Evolutionary conservation across 2,888 invertebrate genomes (phyloP), one percentile per base, ranked within the genome.

Genomic region (Limulus polyphemus): DNA sequence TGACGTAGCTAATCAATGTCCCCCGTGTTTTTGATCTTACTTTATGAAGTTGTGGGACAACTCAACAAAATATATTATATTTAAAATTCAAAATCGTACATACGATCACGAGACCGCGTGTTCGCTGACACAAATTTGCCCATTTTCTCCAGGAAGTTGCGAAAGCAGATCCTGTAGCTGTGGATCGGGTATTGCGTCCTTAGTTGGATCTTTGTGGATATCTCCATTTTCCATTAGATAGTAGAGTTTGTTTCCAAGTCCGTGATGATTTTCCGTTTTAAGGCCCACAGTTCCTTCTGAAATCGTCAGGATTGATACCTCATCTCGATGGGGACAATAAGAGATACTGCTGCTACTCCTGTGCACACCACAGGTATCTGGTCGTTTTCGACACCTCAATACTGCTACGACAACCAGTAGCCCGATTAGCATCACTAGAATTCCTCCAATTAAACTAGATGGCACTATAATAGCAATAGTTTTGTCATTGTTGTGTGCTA

Each of bases 281-380:
- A 67, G 57, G 7, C 66, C 69, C 7, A 68, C 68, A 11, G 67
- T 67, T n/a, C 68, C 67, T 10, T 70, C 70, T 12, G 70, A 62
- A 11, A 70, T 60, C 7, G 70, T 70, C n/a, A 69, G 68, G n/a
- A 71, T 70, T 48, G 70, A 69, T 46, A 71, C 70, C 57, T 71
- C 71, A 54, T 71, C 71, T 46, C 65, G 64, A 17, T 71, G 71
- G 1, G 70, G 70, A 32, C 63, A 65, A 58, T 71, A 71, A 2
- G 71, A 69, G 51, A 71, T 70, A 59, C 67, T 68, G 48, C 70
- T 67, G 49, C 65, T 65, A 48, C 69, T 60, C 9, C 68, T 49
- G 17, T 56, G 54, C 12, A 54, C 47, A 13, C 60, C 14, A 10
- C 55, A 57, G 12, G 59, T 59, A 11, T 61, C 56, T 48, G 59